A percentile compares a stretch with the other conserved stretches of the same genome.
phyloP scores from a whole-genome alignment of 2,888 invertebrate species.

The Phortica magna region DNA sequence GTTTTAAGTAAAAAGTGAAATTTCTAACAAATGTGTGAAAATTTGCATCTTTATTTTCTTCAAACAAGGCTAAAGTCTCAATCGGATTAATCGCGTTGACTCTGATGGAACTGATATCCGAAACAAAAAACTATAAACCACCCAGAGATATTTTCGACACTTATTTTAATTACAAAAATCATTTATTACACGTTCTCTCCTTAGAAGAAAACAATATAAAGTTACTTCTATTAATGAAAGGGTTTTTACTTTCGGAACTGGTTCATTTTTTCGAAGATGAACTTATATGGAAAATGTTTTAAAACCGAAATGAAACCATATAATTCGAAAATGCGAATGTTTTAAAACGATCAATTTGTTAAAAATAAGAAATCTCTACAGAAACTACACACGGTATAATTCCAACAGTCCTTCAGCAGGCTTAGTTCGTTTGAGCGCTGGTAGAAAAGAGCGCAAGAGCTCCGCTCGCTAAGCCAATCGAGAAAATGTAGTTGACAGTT shows the following conservation, averaged over 20 bases:
- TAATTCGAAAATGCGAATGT: conserved; percentile 14
- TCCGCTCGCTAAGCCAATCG: conserved; percentile 93
- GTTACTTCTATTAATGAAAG: background rate
- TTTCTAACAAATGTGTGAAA: background rate
- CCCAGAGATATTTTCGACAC: background rate
- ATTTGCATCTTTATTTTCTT: background rate
- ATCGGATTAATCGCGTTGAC: no score
- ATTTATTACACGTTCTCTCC: conserved; percentile 8
- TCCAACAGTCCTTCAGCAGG: conserved; percentile 46
- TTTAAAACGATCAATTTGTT: conserved; percentile 39
- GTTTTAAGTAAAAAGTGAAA: conserved; percentile 7
- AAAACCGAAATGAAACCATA: background rate
- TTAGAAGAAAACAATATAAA: conserved; percentile 18
- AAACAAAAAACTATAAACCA: no score
- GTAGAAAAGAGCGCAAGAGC: conserved; percentile 97
- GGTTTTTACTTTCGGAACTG: background rate
- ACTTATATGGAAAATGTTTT: background rate
- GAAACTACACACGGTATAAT: conserved; percentile 45
- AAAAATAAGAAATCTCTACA: conserved; percentile 55
- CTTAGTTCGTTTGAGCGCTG: conserved; percentile 78
- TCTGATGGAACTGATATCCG: no score
- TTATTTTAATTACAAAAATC: background rate
- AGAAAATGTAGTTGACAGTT: conserved; percentile 94
- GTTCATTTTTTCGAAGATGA: background rate
- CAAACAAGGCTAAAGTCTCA: no score